Conservation (phyloP, 2,888 invertebrate genomes). For the Tetragonisca angustula region DNA sequence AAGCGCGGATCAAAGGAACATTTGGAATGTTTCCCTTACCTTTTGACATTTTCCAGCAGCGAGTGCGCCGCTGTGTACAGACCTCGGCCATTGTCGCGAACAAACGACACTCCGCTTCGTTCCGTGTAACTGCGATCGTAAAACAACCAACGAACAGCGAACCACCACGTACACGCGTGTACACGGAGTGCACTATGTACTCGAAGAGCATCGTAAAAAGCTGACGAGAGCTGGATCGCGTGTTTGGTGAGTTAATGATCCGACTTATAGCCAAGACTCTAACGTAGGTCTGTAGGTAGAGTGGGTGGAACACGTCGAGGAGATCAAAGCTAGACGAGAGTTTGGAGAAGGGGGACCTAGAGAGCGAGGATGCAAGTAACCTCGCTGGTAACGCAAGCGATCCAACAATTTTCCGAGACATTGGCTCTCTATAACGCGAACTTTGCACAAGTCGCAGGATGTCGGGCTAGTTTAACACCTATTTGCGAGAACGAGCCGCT, state of each 20-base stretch:
- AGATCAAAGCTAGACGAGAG: slow-evolving; percentile 15
- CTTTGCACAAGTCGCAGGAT: slow-evolving; percentile 66
- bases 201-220: slow-evolving; percentile 7
- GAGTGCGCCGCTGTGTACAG: background rate
- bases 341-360: slow-evolving; percentile 2
- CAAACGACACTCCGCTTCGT: background rate
- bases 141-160: background rate
- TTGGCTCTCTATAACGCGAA: slow-evolving; percentile 66
- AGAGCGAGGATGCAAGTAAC: slow-evolving; percentile 18
- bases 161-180: background rate
- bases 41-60: background rate
- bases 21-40: background rate
- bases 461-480: slow-evolving; percentile 73
- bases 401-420: slow-evolving; percentile 76
- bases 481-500: slow-evolving; percentile 38
- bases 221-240: slow-evolving; percentile 47
- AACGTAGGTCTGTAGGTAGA: background rate
- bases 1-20: background rate
- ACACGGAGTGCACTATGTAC: background rate
- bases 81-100: background rate
- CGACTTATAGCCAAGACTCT: slow-evolving; percentile 37
- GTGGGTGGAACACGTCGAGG: background rate
- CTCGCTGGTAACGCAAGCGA: slow-evolving; percentile 55
- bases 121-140: background rate
- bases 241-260: slow-evolving; percentile 57